phyloP scores from a whole-genome alignment of 2,888 invertebrate genomes.

The Drosophila mimica region DNA sequence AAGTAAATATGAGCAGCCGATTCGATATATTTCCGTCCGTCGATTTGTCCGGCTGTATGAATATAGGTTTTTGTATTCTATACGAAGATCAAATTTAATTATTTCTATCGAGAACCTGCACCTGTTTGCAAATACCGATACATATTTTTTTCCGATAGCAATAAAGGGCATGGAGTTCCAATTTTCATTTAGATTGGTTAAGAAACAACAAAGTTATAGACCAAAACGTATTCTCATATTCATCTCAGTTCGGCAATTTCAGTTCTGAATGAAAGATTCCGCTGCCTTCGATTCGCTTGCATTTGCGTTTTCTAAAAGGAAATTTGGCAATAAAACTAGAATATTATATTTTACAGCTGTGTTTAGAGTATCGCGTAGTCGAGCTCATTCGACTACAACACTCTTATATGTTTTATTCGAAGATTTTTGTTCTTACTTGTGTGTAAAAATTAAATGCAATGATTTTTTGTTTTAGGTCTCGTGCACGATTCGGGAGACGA shows the following conservation, averaged over 20 bases:
- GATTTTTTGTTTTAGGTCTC: slow-evolving; percentile 87
- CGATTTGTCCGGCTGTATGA: background rate
- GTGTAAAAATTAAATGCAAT: slow-evolving; percentile 8
- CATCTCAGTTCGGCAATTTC: background rate
- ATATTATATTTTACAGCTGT: background rate
- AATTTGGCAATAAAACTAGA: background rate
- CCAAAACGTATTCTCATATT: background rate
- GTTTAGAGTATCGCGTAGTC: background rate
- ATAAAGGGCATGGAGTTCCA: fast-evolving
- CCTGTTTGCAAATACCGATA: background rate
- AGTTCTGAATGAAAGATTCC: background rate
- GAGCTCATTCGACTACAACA: background rate
- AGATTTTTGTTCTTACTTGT: background rate
- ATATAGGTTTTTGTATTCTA: background rate
- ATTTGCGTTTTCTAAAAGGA: background rate
- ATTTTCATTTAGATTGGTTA: background rate
- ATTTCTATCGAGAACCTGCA: background rate
- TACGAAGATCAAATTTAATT: background rate
- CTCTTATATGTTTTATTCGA: background rate
- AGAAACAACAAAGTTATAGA: background rate
- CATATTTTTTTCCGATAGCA: background rate
- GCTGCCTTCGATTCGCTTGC: background rate
- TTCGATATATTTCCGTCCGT: background rate
- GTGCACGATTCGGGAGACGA: slow-evolving; percentile 92
- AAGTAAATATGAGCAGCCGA: background rate